A percentile compares a stretch with the other conserved stretches of the same genome.
phyloP scores from a whole-genome alignment of 2,888 invertebrate genomes.

The Ochropleura plecta region DNA sequence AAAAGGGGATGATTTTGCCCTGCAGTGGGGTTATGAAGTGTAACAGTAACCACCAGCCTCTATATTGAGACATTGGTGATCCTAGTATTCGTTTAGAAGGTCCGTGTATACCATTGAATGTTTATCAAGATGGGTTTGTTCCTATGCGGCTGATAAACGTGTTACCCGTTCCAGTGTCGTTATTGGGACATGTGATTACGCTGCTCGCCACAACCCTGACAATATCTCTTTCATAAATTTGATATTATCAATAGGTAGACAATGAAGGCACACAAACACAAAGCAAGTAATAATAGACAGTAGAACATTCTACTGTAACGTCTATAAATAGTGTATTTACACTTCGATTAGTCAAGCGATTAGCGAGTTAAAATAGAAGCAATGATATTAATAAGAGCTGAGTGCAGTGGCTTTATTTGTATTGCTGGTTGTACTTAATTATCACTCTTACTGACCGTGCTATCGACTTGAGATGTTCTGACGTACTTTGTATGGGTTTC shows the following conservation, averaged over 20 bases:
- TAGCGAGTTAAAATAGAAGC: conserved; percentile 55
- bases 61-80: too few relatives aligned
- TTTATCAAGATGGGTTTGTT: neutral
- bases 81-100: neutral
- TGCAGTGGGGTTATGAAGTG: too few relatives aligned
- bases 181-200: neutral
- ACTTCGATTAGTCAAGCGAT: conserved; percentile 45
- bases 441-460: conserved; percentile 19
- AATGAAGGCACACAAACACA: conserved; percentile 6
- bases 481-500: neutral
- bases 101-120: too few relatives aligned
- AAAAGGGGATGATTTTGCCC: too few relatives aligned
- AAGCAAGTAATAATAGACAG: conserved; percentile 8
- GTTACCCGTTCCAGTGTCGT: neutral
- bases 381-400: conserved; percentile 27
- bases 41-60: too few relatives aligned
- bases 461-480: neutral
- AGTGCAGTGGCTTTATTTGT: conserved; percentile 11
- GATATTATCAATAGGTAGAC: neutral
- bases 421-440: neutral
- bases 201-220: neutral
- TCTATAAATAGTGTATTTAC: conserved; percentile 24
- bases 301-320: conserved; percentile 27
- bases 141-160: neutral
- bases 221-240: neutral